A percentile compares a stretch with the other conserved stretches of the same genome.
Conservation (phyloP, 2,797 vertebrate genomes). For the Xyrichtys novacula region DNA sequence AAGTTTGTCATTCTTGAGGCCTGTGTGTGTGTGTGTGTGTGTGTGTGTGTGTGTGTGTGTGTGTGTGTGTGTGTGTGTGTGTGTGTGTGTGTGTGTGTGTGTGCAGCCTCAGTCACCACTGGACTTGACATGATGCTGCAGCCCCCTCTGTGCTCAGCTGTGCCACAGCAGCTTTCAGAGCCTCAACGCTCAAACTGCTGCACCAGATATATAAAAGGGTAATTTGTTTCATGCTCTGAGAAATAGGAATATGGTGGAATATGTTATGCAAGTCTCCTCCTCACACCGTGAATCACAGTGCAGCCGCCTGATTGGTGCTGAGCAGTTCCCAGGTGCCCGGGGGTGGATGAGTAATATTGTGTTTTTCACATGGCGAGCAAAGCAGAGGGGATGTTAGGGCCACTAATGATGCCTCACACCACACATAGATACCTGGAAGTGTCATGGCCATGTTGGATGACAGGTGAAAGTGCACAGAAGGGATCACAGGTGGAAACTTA, state of each 20-base stretch:
- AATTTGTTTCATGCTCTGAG: conserved; percentile 40
- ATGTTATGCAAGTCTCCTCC: conserved; percentile 78
- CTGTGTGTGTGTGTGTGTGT: conserved; percentile 12
- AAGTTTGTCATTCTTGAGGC: conserved; percentile 51
- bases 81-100: conserved; percentile 7
- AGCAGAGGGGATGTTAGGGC: conserved; percentile 35
- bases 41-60: conserved; percentile 17
- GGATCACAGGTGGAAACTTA: background rate
- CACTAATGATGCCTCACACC: conserved; percentile 43
- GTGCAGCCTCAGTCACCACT: conserved; percentile 24
- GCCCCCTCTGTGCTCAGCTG: conserved; percentile 4
- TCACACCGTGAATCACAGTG: conserved; percentile 74
- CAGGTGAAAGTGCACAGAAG: conserved; percentile 28
- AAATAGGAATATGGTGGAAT: conserved; percentile 58
- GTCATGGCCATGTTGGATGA: conserved; percentile 4
- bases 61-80: conserved; percentile 3
- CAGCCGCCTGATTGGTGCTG: conserved; percentile 73
- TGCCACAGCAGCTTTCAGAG: conserved; percentile 8
- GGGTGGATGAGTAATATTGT: conserved; percentile 78
- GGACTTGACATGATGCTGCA: conserved; percentile 34
- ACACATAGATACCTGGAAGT: conserved; percentile 18
- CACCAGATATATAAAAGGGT: conserved; percentile 13
- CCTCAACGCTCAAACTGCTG: conserved; percentile 25
- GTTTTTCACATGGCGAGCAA: conserved; percentile 64
- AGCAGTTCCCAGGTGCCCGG: conserved; percentile 67